A percentile compares a stretch with the other conserved stretches of the same genome.
Evolutionary conservation across 53 echinoderm and acorn worm genomes (phyloP).

Genomic region (Astropecten irregularis): DNA sequence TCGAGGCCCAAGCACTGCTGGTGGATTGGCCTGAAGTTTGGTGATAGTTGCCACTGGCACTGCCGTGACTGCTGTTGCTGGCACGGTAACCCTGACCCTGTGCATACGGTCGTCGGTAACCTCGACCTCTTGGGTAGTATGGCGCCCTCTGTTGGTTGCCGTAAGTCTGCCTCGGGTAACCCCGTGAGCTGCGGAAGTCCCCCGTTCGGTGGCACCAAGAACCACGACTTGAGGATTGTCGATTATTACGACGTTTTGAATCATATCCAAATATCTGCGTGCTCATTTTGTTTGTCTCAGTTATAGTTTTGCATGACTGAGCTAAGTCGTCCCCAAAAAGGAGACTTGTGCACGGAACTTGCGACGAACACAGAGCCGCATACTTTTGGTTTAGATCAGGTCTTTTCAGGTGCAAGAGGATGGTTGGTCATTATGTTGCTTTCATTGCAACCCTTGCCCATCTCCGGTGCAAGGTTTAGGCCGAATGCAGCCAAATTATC

Average conservation of each 20-base stretch:
- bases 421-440: not conserved
- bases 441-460: not conserved
- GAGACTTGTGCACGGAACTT: not conserved
- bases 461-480: not conserved
- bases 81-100: not conserved
- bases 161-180: too few relatives aligned
- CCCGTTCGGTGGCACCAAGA: not conserved
- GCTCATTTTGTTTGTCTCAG: not conserved
- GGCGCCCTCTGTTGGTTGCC: not conserved
- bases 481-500: too few relatives aligned
- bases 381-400: not conserved
- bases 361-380: not conserved
- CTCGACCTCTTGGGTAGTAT: not conserved
- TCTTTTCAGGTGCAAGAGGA: not conserved
- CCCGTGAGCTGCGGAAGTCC: not conserved
- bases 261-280: not conserved
- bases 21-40: not conserved
- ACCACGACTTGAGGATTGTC: not conserved
- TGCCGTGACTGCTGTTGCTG: not conserved
- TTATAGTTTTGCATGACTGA: constrained; percentile 6
- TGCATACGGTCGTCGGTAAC: not conserved
- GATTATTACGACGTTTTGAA: not conserved
- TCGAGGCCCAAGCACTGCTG: not conserved
- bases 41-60: not conserved
- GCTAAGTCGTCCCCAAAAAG: not conserved